A percentile compares a stretch with the other conserved stretches of the same genome.
Conservation (phyloP, 2,113 vertebrate genomes). For the Chlorodrepanis virens region DNA sequence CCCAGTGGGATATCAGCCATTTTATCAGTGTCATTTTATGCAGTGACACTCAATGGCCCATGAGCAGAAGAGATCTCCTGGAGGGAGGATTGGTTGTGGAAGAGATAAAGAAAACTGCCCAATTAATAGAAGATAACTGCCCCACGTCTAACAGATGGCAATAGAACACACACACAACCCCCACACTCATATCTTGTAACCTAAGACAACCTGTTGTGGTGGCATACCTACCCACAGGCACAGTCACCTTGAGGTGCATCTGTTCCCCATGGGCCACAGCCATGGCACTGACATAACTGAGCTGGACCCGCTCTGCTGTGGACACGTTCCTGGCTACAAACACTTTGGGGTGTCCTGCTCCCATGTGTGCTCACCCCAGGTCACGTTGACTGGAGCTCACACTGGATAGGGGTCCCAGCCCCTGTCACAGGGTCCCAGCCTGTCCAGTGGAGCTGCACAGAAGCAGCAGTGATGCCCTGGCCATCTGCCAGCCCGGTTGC, state of each 20-base stretch:
- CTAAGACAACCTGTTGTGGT: neutral
- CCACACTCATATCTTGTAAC: neutral
- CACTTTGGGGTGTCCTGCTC: rapidly evolving
- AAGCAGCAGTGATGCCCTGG: neutral
- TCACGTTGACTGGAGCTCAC: rapidly evolving
- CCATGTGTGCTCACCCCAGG: neutral
- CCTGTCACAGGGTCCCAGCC: neutral
- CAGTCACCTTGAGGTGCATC: neutral
- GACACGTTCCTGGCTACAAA: rapidly evolving
- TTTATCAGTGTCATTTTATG: neutral
- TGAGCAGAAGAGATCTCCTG: neutral
- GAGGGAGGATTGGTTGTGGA: neutral
- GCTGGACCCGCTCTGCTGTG: neutral
- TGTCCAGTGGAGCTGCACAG: neutral
- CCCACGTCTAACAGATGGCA: neutral
- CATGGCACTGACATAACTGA: neutral
- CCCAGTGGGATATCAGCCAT: rapidly evolving
- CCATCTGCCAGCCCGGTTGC: neutral
- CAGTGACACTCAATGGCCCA: neutral
- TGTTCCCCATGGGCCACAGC: neutral
- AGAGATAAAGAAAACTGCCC: neutral
- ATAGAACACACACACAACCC: neutral
- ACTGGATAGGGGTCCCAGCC: neutral
- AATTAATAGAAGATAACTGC: neutral
- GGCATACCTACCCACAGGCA: neutral